Base-by-base conservation (phyloP, 2,888 invertebrate species). In the Papilio protenor region DNA sequence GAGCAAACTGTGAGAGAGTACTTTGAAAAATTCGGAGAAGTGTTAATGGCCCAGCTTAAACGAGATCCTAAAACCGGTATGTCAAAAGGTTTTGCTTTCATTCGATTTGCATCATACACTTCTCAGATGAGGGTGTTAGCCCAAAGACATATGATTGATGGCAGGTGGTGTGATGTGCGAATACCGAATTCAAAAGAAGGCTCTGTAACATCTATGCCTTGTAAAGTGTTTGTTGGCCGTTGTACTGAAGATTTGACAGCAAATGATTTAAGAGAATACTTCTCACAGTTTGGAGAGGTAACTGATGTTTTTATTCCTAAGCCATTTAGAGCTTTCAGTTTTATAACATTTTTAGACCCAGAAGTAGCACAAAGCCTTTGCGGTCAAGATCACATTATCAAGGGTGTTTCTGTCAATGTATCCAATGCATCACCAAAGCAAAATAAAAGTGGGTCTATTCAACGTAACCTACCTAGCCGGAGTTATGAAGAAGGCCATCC, bases 21-120 rank as follows among this genome's bases (percentile, higher is more conserved):
- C 94, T 99, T 99, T 94, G 98, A 99, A 89, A 97, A 98, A 82
- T 99, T 98, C 94, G 99, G 99, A 52, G 99, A 99, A 94, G 98
- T 99, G 79, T 95, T 99, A 80, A 99, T 99, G 98, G 98, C 98
- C 78, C 99, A 99, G 96, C 97, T 99, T 18, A 99, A 99, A 91
- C 97, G 98, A 92, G 98, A 99, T 92, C 96, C 97, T 14, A 96
- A 96, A 91, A 98, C 98, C 49, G 98, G 99, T 70, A 98, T 99
- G 92, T 99, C 99, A 1, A 99, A 99, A 94, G 99, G 99, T 76
- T 99, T 99, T 93, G 99, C 99, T 81, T 99, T 99, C 92, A 98
- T 99, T 81, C 96, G 99, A 84, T 99, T 99, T 95, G 97, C 97
- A 77, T 98, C 98, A 82, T 98, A 99, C 90, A 98, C 99, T 86